phyloP scores from a whole-genome alignment of 92 coral and sea anemone species.

The Porites divaricata region DNA sequence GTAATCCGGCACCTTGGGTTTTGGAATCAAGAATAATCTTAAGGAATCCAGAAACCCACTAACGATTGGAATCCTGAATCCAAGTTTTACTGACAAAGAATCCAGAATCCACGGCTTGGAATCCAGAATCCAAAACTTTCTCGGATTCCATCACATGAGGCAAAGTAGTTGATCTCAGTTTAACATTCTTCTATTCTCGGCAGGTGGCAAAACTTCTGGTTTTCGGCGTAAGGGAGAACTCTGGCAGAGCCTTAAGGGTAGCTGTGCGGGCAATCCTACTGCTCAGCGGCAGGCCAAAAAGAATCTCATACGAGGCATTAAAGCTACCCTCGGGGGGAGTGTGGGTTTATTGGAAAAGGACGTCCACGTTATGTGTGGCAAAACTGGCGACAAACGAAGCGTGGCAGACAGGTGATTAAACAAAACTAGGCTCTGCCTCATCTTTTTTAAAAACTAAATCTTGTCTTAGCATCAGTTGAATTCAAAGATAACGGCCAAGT shows the following conservation, averaged over 20 bases:
- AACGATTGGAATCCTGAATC: too few relatives aligned
- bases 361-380: neutral
- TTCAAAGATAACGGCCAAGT: too few relatives aligned
- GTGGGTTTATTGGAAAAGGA: neutral
- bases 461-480: too few relatives aligned
- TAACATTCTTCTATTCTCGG: neutral
- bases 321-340: slow-evolving; percentile 45
- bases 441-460: too few relatives aligned
- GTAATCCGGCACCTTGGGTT: too few relatives aligned
- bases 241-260: slow-evolving; percentile 82
- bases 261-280: slow-evolving; percentile 67
- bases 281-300: slow-evolving; percentile 75
- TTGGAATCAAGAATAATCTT: too few relatives aligned
- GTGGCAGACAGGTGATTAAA: neutral
- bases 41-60: too few relatives aligned
- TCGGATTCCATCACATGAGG: too few relatives aligned
- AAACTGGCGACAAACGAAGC: neutral
- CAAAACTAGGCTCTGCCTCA: too few relatives aligned
- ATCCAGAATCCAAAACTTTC: too few relatives aligned
- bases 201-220: slow-evolving; percentile 58
- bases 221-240: slow-evolving; percentile 74
- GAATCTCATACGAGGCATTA: slow-evolving; percentile 65
- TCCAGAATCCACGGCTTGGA: too few relatives aligned
- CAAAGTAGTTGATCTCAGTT: neutral
- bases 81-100: too few relatives aligned